Conservation (phyloP, 2,797 vertebrate species). For the Esox masquinongy region DNA sequence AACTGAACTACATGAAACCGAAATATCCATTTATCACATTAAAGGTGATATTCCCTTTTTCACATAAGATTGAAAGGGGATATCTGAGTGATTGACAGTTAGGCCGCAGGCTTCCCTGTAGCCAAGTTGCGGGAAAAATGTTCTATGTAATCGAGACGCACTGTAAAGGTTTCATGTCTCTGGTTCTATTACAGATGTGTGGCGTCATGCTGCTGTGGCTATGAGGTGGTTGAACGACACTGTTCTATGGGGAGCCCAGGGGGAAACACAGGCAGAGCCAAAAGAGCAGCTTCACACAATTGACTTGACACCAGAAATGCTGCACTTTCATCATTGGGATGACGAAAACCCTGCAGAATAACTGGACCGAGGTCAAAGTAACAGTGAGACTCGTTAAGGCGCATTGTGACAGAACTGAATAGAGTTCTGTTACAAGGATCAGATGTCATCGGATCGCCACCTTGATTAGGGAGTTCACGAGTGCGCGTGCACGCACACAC, state of each 20-base stretch:
- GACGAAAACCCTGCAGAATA: background rate
- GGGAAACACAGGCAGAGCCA: background rate
- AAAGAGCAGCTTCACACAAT: background rate
- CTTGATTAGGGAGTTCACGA: background rate
- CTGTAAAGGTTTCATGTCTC: background rate
- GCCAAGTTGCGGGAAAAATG: background rate
- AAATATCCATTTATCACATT: background rate
- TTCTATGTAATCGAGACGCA: background rate
- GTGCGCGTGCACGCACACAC: slow-evolving; percentile 2
- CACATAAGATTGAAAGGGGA: background rate
- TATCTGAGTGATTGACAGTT: background rate
- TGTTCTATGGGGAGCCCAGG: background rate
- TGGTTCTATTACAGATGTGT: background rate
- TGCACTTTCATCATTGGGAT: background rate
- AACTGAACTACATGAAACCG: no score
- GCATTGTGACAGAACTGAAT: background rate
- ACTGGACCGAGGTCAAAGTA: background rate
- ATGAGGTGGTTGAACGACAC: background rate
- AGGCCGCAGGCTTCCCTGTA: background rate
- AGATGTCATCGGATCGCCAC: slow-evolving; percentile 3
- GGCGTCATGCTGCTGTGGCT: background rate
- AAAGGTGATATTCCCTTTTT: background rate
- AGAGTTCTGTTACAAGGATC: slow-evolving; percentile 3
- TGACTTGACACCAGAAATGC: background rate
- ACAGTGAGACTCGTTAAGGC: background rate